phyloP scores from a whole-genome alignment of 1,140 invertebrate species.

The Zophobas morio region DNA sequence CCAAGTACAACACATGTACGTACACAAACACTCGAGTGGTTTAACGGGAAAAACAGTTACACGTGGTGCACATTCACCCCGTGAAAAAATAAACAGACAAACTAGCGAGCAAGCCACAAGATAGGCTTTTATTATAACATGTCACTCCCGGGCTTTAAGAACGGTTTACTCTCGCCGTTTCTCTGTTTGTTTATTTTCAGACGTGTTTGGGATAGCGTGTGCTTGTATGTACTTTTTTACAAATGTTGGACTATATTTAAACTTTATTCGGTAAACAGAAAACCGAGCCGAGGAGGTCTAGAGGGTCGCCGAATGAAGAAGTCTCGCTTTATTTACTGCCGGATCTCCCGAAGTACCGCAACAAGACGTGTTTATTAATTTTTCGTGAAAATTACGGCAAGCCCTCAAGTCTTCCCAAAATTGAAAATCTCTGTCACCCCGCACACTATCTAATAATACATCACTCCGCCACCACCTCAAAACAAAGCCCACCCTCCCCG shows the following conservation, averaged over 20 bases:
- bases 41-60: slow-evolving; percentile 44
- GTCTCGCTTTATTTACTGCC: too few relatives aligned
- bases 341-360: too few relatives aligned
- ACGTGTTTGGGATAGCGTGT: slow-evolving; percentile 25
- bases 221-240: slow-evolving; percentile 22
- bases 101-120: slow-evolving; percentile 23
- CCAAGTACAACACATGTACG: slow-evolving; percentile 43
- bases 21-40: slow-evolving; percentile 41
- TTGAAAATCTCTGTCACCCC: too few relatives aligned
- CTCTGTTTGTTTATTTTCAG: slow-evolving; percentile 43
- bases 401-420: too few relatives aligned
- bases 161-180: slow-evolving; percentile 42
- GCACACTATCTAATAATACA: too few relatives aligned
- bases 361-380: too few relatives aligned
- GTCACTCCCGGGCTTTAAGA: slow-evolving; percentile 45
- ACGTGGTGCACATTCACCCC: slow-evolving; percentile 48
- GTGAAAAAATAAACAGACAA: slow-evolving; percentile 42
- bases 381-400: too few relatives aligned
- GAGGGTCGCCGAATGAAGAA: too few relatives aligned
- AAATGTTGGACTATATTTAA: slow-evolving; percentile 26
- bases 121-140: slow-evolving; percentile 48
- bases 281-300: too few relatives aligned
- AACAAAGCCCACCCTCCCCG: not conserved
- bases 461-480: too few relatives aligned
- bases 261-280: not conserved